phyloP scores from a whole-genome alignment of 2,888 invertebrate genomes.

The Caenorhabditis sinica region DNA sequence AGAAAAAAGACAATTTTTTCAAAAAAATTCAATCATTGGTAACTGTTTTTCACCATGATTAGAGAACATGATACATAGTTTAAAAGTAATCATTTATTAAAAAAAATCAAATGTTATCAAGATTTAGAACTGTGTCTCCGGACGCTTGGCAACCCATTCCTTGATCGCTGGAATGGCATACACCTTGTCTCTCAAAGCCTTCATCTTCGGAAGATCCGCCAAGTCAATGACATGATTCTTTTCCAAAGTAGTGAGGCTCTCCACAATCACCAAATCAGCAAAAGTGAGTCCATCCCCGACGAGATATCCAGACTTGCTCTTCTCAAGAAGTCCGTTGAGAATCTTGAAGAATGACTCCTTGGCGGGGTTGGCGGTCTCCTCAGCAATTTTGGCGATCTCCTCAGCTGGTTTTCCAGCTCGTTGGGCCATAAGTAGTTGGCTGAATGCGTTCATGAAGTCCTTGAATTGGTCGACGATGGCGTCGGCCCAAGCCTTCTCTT shows the following conservation, averaged over 20 bases:
- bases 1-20: no score
- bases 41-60: no score
- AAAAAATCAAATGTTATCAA: not conserved
- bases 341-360: constrained; percentile 39
- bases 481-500: constrained; percentile 20
- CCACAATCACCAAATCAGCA: constrained; percentile 49
- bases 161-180: constrained; percentile 23
- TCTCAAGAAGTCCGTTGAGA: constrained; percentile 33
- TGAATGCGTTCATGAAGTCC: not conserved
- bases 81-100: not conserved
- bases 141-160: constrained; percentile 26
- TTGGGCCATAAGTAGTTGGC: not conserved
- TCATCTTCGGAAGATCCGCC: constrained; percentile 20
- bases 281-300: constrained; percentile 42
- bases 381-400: not conserved
- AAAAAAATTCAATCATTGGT: no score
- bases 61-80: no score
- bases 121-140: constrained; percentile 41
- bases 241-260: constrained; percentile 26
- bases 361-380: constrained; percentile 17
- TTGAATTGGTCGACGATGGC: constrained; percentile 15
- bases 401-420: not conserved
- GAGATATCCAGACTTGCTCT: constrained; percentile 47
- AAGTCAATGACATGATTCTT: constrained; percentile 2
- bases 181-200: constrained; percentile 11